Evolutionary conservation across 2,888 invertebrate genomes (phyloP), one percentile per base, ranked within the genome.

Genomic region (Habroteleia sp.): DNA sequence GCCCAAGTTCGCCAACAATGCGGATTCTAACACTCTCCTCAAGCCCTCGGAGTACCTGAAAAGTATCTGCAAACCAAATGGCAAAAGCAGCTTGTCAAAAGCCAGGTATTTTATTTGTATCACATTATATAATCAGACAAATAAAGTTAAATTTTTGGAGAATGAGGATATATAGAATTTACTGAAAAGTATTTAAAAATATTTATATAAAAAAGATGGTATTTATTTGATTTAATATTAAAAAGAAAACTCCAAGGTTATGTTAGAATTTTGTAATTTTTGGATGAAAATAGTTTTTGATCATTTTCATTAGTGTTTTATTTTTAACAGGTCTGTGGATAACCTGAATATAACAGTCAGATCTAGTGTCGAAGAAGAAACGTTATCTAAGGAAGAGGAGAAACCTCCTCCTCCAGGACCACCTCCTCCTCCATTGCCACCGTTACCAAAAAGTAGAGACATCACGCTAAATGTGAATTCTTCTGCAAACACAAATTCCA

Each of bases 21-120:
- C 93, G 88, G 94, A 94, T 84, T 92, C 94, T 71, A 94, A 96
- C 89, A 93, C 94, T 72, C 92, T 97, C 79, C 96, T 97, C 87
- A 97, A 97, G 86, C 97, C 97, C 58, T 96, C 96, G 75, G 97
- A 97, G 90, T 97, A 97, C 89, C 90, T 97, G 82, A 93, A 93
- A 86, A 96, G 96, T 86, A 95, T 97, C 89, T 94, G 92, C 85
- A 88, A 88, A 60, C 60, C 50, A 5, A 60, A 84, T 0, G 14
- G 80, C 3, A 87, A 85, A 73, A 86, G 81, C 76, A 87, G 82
- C 44, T 79, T 88, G 10, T 86, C 87, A 11, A 88, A 88, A 76
- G 87, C 88, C 50, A 87, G 88, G 88, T 88, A 71, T 7, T 1
- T 5, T 14, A 7, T 35, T 35, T 33, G 4, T 20, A 20, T 20